A percentile compares a stretch with the other conserved stretches of the same genome.
Conservation (phyloP, 2,888 invertebrate genomes). For the Acronicta alni region DNA sequence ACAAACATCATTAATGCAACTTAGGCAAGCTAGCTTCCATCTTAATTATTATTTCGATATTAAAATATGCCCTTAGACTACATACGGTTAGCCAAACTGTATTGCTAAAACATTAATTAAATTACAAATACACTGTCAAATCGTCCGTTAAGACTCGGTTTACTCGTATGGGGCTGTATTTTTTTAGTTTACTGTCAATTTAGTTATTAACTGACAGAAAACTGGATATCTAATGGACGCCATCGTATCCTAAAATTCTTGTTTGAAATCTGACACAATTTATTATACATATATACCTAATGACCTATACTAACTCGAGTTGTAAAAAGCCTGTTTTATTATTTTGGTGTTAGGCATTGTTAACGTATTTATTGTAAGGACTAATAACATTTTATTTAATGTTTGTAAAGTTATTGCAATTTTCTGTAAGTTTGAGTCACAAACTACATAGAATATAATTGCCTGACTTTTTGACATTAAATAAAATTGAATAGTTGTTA, state of each 20-base stretch:
- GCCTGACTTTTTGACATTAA: constrained; percentile 32
- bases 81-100: constrained; percentile 22
- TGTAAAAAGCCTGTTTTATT: constrained; percentile 39
- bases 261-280: constrained; percentile 21
- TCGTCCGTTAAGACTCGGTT: background rate
- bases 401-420: constrained; percentile 24
- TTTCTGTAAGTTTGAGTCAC: constrained; percentile 48
- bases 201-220: background rate
- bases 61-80: constrained; percentile 16
- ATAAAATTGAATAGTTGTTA: constrained; percentile 30
- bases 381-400: constrained; percentile 16
- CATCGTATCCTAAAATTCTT: constrained; percentile 3
- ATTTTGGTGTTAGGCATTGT: constrained; percentile 45
- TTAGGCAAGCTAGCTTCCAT: constrained; percentile 52
- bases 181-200: background rate
- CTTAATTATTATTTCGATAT: constrained; percentile 10
- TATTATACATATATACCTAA: constrained; percentile 6
- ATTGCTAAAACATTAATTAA: constrained; percentile 49
- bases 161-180: too few species aligned
- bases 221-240: background rate
- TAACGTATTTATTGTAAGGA: constrained; percentile 27
- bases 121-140: constrained; percentile 22
- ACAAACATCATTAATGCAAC: constrained; percentile 16
- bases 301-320: constrained; percentile 21
- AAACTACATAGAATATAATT: constrained; percentile 41